Conservation (phyloP, 1,140 invertebrate species). For the Cepaea nemoralis region DNA sequence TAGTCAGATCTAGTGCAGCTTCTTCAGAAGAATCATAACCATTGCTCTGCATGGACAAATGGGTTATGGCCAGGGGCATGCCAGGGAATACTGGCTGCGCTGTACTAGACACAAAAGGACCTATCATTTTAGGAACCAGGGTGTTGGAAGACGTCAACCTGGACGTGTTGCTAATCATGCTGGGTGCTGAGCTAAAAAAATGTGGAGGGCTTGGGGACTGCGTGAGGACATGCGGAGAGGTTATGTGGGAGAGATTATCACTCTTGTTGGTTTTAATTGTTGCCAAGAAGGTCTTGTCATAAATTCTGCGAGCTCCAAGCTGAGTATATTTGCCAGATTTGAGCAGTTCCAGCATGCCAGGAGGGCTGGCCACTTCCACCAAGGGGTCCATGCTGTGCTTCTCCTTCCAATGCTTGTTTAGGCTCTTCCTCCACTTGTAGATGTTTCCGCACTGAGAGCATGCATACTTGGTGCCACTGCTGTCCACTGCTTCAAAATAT, state of each 20-base stretch:
- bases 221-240: background rate
- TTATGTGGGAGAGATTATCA: background rate
- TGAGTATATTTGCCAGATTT: conserved; percentile 48
- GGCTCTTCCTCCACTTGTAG: conserved; percentile 71
- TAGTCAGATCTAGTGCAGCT: conserved; percentile 16
- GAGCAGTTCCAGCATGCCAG: conserved; percentile 46
- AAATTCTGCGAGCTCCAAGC: conserved; percentile 36
- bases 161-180: background rate
- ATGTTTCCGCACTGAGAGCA: conserved; percentile 72
- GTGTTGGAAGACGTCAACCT: background rate
- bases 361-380: conserved; percentile 56
- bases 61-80: background rate
- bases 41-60: background rate
- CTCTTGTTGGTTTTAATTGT: conserved; percentile 33
- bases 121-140: conserved; percentile 57
- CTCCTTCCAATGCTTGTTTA: conserved; percentile 73
- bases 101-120: conserved; percentile 61
- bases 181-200: background rate
- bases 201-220: conserved; percentile 34
- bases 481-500: conserved; percentile 67
- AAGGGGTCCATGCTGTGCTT: conserved; percentile 67
- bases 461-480: conserved; percentile 69
- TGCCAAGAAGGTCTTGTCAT: conserved; percentile 22
- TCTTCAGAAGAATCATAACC: conserved; percentile 27
- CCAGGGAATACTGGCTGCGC: conserved; percentile 46